A percentile compares a stretch with the other conserved stretches of the same genome.
These are phyloP conservation scores for Paraescarpia echinospica DNA, from an alignment of 1,140 invertebrate genomes.

Conservation along the genomic window DNA sequence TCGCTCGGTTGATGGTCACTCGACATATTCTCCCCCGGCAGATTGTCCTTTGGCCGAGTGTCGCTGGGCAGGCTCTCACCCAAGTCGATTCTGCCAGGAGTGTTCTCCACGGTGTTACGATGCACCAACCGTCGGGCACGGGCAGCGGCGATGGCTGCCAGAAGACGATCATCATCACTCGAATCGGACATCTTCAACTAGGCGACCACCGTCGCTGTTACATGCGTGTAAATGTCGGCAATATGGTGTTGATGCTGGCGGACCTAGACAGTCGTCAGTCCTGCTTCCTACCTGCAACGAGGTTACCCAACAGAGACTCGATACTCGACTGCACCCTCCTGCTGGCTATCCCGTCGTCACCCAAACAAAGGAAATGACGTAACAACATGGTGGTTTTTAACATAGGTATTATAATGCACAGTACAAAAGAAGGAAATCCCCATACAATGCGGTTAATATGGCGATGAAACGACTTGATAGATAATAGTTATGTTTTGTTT, in stretches of 20 bases:
- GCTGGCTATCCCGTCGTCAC: neutral
- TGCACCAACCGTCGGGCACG: neutral
- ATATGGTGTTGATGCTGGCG: neutral
- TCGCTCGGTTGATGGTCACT: neutral
- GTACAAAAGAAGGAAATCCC: neutral
- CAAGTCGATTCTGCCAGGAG: neutral
- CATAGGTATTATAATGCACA: neutral
- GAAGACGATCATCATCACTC: neutral
- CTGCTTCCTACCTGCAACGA: no score
- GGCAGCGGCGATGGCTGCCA: neutral
- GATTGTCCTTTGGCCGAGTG: neutral
- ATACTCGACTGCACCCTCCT: neutral
- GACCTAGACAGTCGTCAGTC: no score
- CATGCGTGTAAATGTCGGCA: neutral
- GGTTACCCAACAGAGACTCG: neutral
- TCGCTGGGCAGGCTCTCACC: neutral
- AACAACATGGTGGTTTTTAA: neutral
- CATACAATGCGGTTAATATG: no score
- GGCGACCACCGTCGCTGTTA: neutral
- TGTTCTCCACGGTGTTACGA: neutral
- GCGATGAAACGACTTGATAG: no score
- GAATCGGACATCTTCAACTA: neutral
- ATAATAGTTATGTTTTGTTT: no score
- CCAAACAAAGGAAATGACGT: slow-evolving; percentile 5
- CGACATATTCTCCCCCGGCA: neutral